Base-by-base conservation (phyloP, 2,797 vertebrate species). In the Meriones psammophilus region DNA sequence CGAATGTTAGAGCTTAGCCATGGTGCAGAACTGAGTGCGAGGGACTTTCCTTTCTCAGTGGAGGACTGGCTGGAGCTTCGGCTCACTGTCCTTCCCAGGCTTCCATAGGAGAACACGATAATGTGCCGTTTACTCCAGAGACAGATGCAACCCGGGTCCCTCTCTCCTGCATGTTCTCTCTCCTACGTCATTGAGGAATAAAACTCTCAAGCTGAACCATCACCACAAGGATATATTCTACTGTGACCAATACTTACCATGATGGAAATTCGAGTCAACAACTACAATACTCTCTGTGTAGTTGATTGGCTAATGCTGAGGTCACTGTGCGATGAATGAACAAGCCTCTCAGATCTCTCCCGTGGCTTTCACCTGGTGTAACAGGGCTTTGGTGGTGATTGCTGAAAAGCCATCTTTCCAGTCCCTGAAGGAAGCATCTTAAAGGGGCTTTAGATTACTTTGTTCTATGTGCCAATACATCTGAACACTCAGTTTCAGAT, bases 241-340 rank as follows among this genome's bases (percentile, higher is more conserved):
- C 4, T 84, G 28, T 80, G 39, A 28, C 30, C 24, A n/a, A 9
- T 58, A 22, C 14, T 73, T 33, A 78, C 5, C 2, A 60, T 0
- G 50, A 30, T 26, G 36, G 15, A 78, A 26, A 66, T 36, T 17
- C 13, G 15, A 42, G 60, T 30, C 22, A 30, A 5, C 20, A 18
- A 33, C 15, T 50, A 36, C 3, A n/a, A 14, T 6, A 6, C 18
- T 39, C 24, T 54, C 2, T 64, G 1, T 77, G 26, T 22, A 1
- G 50, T 28, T 54, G 54, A 76, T 8, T 56, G 88, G 18, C 46
- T 50, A 26, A 33, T 50, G 46, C 17, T 10, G 60, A 79, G 14
- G 4, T 42, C 20, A 15, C 18, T 1, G 0, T 28, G 3, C 76
- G 20, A 12, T 68, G 5, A 14, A 15, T 78, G 12, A 62, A 7